Evolutionary conservation across 2,888 invertebrate genomes (phyloP), one percentile per base, ranked within the genome.

Genomic region (Philereme vetulata): DNA sequence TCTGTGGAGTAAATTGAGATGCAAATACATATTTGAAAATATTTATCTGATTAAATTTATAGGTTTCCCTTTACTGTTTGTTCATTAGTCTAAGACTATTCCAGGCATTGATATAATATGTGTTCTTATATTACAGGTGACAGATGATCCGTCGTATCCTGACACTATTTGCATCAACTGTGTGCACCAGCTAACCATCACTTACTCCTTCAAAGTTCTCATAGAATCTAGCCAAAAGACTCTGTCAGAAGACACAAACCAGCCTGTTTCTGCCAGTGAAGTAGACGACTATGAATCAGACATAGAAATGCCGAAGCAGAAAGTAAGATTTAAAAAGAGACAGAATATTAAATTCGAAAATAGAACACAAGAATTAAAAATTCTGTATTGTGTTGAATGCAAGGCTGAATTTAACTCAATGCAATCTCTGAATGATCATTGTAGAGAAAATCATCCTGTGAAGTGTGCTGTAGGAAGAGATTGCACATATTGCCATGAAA

Each of bases 401-500:
- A 91, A 91, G 74, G 72, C 75, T 1, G 80, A 86, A 54, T 91
- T 89, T 62, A 62, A 73, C 56, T 84, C 86, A 0, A 68, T 76
- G 0, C 80, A 80, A 64, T 66, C 74, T 3, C 68, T 93, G 0
- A 80, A 68, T 51, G 80, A 85, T 43, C 93, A 93, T 65, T 92
- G 90, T 58, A 63, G 61, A 4, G 81, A 70, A n/a, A 81, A 71
- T 47, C 93, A 93, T 70, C 78, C 86, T 4, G 71, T 80, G 0
- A 88, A 86, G 67, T 85, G 78, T 5, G 50, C 68, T 4, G 61
- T 77, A 1, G 93, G 93, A 0, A 77, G 91, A 65, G 86, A 88
- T 62, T 93, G 93, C 74, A 85, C 90, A 47, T 92, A 86, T 64
- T 92, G 93, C 60, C 81, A 84, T 74, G 90, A 91, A 64, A 90